Base-by-base conservation (phyloP, 2,113 vertebrate species). In the Ctenodactylus gundi region DNA sequence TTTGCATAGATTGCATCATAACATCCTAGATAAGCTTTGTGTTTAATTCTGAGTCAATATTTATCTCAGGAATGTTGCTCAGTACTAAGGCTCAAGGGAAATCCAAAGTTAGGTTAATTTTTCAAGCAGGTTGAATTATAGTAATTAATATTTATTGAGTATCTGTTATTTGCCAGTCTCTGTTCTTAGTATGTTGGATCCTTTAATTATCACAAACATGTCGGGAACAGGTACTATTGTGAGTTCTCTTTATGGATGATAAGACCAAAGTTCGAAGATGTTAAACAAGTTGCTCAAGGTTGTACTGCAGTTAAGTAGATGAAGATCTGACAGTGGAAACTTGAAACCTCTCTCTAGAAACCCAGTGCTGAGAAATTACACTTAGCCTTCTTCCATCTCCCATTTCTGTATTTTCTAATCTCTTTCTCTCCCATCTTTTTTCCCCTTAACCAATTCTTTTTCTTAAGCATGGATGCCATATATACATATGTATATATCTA, bases 111-210 rank as follows among this genome's bases (percentile, higher is more conserved):
- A 78, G 36, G 12, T 92, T 85, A 68, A 81, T 21, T 75, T 93
- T 95, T 80, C 53, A 96, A 93, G 65, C 23, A 62, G 64, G 87
- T 86, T 93, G 82, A 23, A 90, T 72, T 39, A 72, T 39, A 88
- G 51, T 81, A 92, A 82, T 83, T 77, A 92, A 51, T 27, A 92
- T 27, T n/a, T 90, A 84, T 46, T 77, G 23, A 70, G 7, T 82
- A 82, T 55, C 89, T 7, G 44, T 70, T 92, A 94, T 70, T 68
- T 82, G 10, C 55, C 46, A 94, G 23, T 25, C 10, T 15, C 18
- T 73, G 4, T 83, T 88, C 58, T 81, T 65, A 67, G 17, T 57
- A 80, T 80, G 64, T 4, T 57, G 20, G 18, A 29, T 51, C 11
- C 20, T 84, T 84, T 77, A 81, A 62, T 77, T 91, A 60, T 87